Conservation (phyloP, 2,888 invertebrate genomes). For the Trissolcus japonicus region DNA sequence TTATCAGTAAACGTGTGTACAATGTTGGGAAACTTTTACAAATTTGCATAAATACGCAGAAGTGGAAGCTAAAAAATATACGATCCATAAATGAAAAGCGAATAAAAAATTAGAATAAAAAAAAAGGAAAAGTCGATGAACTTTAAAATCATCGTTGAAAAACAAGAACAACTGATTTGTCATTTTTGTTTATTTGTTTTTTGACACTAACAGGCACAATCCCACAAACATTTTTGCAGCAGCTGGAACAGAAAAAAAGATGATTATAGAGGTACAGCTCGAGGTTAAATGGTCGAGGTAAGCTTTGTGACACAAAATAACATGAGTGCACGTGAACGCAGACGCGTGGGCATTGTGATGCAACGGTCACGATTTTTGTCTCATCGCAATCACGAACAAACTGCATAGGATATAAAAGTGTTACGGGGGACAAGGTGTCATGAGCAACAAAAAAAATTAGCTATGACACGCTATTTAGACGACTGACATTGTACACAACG, state of each 20-base stretch:
- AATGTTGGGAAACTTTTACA: slow-evolving; percentile 54
- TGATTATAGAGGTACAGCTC: too few species aligned
- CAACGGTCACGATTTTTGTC: slow-evolving; percentile 55
- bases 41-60: slow-evolving; percentile 34
- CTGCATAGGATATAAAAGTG: slow-evolving; percentile 38
- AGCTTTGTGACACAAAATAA: slow-evolving; percentile 15
- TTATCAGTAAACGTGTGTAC: slow-evolving; percentile 40
- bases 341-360: slow-evolving; percentile 50
- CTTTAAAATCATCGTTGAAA: slow-evolving; percentile 16
- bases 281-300: neutral
- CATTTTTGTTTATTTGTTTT: slow-evolving; percentile 6
- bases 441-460: slow-evolving; percentile 11
- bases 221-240: too few species aligned
- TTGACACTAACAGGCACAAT: slow-evolving; percentile 38
- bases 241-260: too few species aligned
- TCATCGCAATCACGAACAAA: slow-evolving; percentile 43
- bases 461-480: slow-evolving; percentile 16
- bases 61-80: slow-evolving; percentile 21
- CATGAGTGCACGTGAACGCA: slow-evolving; percentile 48
- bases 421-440: slow-evolving; percentile 35
- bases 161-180: too few species aligned
- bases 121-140: slow-evolving; percentile 35
- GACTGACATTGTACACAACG: slow-evolving; percentile 1
- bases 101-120: slow-evolving; percentile 11
- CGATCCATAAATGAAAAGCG: slow-evolving; percentile 13